These are phyloP conservation scores for Intellagama lesueurii DNA, from an alignment of 2,797 vertebrate species.

Conservation along the genomic window DNA sequence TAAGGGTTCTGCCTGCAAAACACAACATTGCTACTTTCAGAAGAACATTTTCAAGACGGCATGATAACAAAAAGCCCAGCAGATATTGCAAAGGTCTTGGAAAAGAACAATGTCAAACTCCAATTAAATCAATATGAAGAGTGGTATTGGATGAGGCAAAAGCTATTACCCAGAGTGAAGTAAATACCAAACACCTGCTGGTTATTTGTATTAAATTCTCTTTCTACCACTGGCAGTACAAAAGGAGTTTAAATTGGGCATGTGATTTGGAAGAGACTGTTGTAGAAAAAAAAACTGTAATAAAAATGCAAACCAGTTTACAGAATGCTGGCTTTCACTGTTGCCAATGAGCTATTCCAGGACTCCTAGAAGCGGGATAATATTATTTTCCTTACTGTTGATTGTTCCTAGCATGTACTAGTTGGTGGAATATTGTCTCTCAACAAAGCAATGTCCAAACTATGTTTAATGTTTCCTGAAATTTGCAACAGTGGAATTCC, in stretches of 20 bases:
- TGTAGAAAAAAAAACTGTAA: background rate
- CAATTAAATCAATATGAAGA: constrained; percentile 11
- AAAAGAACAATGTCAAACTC: constrained; percentile 10
- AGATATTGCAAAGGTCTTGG: background rate
- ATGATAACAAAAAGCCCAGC: background rate
- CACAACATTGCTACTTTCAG: background rate
- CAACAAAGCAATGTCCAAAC: background rate
- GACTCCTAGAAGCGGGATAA: background rate
- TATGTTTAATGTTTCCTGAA: background rate
- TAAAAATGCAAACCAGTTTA: background rate
- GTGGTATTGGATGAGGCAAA: background rate
- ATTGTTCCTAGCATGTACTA: background rate
- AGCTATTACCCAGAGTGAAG: background rate
- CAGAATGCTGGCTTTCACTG: background rate
- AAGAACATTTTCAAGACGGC: background rate
- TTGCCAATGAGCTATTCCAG: background rate
- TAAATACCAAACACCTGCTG: constrained; percentile 26
- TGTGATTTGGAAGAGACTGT: background rate
- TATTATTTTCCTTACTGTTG: background rate
- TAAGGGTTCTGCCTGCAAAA: background rate
- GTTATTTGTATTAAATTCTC: constrained; percentile 16
- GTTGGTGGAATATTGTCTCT: background rate
- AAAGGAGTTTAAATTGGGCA: constrained; percentile 5
- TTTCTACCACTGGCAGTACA: constrained; percentile 16
- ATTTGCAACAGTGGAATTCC: background rate